Percentiles rank a stretch among this genome's conserved stretches.
phyloP scores from a whole-genome alignment of 1,140 invertebrate species.

The Hormaphis cornu region DNA sequence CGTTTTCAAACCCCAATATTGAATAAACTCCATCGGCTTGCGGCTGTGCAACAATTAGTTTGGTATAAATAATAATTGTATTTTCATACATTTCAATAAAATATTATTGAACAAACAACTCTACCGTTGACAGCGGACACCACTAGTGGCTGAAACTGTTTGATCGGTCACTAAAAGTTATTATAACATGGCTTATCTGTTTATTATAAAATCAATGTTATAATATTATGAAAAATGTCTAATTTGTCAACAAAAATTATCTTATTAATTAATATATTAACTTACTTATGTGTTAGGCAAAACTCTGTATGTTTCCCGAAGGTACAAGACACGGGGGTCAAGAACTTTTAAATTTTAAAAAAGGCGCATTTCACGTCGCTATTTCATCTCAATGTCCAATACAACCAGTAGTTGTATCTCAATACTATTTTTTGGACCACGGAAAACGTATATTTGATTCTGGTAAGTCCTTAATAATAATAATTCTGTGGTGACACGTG shows the following conservation, averaged over 20 bases:
- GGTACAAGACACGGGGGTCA: constrained; percentile 59
- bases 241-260: not conserved
- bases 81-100: too few species aligned
- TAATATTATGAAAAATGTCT: not conserved
- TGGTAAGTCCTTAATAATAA: constrained; percentile 45
- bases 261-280: not conserved
- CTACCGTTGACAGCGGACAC: too few species aligned
- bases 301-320: constrained; percentile 68
- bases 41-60: too few species aligned
- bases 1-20: too few species aligned
- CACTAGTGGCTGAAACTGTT: too few species aligned
- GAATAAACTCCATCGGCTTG: too few species aligned
- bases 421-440: constrained; percentile 72
- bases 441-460: constrained; percentile 60
- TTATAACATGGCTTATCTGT: too few species aligned
- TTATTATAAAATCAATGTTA: too few species aligned
- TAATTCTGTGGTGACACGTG: not conserved
- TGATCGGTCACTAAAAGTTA: too few species aligned
- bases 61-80: too few species aligned
- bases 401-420: constrained; percentile 80
- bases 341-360: constrained; percentile 71
- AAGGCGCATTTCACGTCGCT: constrained; percentile 89
- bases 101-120: too few species aligned
- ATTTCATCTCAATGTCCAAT: constrained; percentile 71
- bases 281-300: constrained; percentile 47